Percentiles rank a stretch among this genome's conserved stretches.
phyloP scores from a whole-genome alignment of 2,797 vertebrate genomes.

The Chelon auratus region DNA sequence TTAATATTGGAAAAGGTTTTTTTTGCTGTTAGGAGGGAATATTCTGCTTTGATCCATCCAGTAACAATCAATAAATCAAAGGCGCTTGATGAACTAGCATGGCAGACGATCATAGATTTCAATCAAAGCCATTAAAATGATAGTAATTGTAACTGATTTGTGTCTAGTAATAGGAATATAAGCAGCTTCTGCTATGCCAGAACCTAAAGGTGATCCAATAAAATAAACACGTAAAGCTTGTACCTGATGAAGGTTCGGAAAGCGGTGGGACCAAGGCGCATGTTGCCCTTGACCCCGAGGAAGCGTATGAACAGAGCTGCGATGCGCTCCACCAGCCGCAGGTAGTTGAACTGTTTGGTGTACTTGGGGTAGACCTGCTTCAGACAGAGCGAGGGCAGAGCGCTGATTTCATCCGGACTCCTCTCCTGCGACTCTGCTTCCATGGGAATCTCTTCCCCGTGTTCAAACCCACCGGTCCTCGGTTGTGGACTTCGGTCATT shows the following conservation, averaged over 20 bases:
- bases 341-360: conserved; percentile 91
- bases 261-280: conserved; percentile 92
- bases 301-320: conserved; percentile 92
- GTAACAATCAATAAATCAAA: neutral
- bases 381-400: conserved; percentile 90
- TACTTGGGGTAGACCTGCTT: conserved; percentile 98
- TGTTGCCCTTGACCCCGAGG: conserved; percentile 94
- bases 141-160: no score
- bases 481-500: conserved; percentile 63
- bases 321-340: conserved; percentile 92
- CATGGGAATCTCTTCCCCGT: conserved; percentile 65
- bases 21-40: neutral
- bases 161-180: no score
- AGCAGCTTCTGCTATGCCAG: neutral
- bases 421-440: conserved; percentile 46
- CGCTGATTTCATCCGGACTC: conserved; percentile 15
- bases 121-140: no score
- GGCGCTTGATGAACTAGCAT: neutral
- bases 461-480: conserved; percentile 31
- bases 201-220: neutral
- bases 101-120: no score
- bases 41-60: neutral
- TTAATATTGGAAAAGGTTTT: neutral
- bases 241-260: conserved; percentile 97
- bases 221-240: neutral